Evolutionary conservation across 2,888 invertebrate genomes (phyloP).

Genomic region (Ophraella communa): DNA sequence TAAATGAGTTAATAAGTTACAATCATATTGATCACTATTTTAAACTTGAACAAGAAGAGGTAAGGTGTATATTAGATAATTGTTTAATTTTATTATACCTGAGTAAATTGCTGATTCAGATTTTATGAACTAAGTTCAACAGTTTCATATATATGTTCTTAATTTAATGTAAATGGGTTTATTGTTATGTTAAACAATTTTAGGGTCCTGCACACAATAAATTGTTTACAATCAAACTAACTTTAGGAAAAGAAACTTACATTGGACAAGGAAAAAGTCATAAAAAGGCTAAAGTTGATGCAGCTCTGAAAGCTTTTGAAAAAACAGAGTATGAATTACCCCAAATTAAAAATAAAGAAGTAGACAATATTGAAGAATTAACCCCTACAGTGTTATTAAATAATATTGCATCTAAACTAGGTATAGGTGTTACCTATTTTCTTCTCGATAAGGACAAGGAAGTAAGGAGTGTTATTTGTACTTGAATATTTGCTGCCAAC

Average conservation of each 20-base stretch:
- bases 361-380: constrained; percentile 35
- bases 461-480: too few species aligned
- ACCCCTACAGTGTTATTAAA: constrained; percentile 54
- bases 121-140: too few species aligned
- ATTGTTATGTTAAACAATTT: constrained; percentile 25
- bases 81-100: too few species aligned
- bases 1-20: constrained; percentile 46
- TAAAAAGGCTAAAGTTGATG: constrained; percentile 51
- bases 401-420: constrained; percentile 51
- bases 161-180: too few species aligned
- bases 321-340: constrained; percentile 50
- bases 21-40: constrained; percentile 44
- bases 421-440: constrained; percentile 48
- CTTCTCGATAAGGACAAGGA: constrained; percentile 37
- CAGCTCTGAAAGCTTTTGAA: constrained; percentile 47
- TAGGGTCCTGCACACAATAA: constrained; percentile 52
- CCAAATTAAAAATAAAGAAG: constrained; percentile 38
- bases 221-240: constrained; percentile 47
- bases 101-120: too few species aligned
- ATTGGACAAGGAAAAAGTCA: constrained; percentile 45
- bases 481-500: too few species aligned
- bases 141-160: too few species aligned
- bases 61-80: constrained; percentile 14
- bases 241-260: constrained; percentile 51
- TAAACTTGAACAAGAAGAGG: constrained; percentile 45